These are phyloP conservation scores for Drosophila hydei DNA, from an alignment of 1,140 invertebrate species.

Conservation along the genomic window DNA sequence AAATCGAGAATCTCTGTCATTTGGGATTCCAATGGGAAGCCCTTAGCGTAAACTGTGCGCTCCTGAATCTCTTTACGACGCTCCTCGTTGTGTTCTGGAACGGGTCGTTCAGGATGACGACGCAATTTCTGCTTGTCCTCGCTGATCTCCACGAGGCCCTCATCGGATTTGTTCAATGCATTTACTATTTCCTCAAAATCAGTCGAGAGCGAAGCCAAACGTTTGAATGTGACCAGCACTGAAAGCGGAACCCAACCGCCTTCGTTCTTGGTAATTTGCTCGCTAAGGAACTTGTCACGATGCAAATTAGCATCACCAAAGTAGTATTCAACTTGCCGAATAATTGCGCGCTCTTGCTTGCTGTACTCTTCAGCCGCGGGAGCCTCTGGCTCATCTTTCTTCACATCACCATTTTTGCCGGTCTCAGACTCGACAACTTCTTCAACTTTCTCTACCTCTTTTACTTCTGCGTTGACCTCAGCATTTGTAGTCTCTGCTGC, in stretches of 20 bases:
- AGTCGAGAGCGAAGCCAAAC: conserved; percentile 89
- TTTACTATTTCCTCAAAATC: conserved; percentile 89
- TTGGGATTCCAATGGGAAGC: conserved; percentile 90
- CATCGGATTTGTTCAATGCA: conserved; percentile 91
- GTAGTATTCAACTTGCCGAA: conserved; percentile 88
- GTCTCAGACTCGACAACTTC: not conserved
- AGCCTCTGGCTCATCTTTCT: conserved; percentile 29
- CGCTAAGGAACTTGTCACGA: conserved; percentile 94
- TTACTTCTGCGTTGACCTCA: conserved; percentile 38
- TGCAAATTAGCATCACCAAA: conserved; percentile 94
- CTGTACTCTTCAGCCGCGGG: conserved; percentile 41
- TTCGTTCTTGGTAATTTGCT: conserved; percentile 90
- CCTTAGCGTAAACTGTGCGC: conserved; percentile 94
- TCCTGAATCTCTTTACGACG: conserved; percentile 90
- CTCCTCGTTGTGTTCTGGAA: conserved; percentile 94
- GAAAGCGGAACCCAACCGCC: conserved; percentile 96
- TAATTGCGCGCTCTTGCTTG: conserved; percentile 86
- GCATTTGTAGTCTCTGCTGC: conserved; percentile 52
- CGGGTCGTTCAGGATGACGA: conserved; percentile 89
- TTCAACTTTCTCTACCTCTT: conserved; percentile 27
- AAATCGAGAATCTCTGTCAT: conserved; percentile 91
- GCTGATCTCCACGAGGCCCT: conserved; percentile 90
- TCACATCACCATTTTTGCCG: conserved; percentile 57
- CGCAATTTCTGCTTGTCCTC: conserved; percentile 93
- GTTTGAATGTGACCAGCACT: conserved; percentile 94